Conservation (phyloP, 2,888 invertebrate genomes). For the Cephus runcator region DNA sequence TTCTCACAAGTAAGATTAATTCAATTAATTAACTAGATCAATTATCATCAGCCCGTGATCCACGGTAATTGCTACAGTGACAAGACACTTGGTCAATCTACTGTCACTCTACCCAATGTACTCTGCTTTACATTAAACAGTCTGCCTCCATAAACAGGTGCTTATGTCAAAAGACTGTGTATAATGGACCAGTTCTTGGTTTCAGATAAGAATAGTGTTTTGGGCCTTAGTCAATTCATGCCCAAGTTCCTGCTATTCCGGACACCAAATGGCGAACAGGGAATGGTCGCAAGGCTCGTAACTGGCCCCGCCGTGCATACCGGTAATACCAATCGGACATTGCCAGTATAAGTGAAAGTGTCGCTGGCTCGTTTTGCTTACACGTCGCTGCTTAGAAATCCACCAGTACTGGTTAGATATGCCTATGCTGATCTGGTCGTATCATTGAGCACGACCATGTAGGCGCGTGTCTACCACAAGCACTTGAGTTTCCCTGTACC, state of each 20-base stretch:
- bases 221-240: not conserved
- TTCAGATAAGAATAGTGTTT: not conserved
- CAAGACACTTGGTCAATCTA: not conserved
- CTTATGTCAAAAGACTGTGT: not conserved
- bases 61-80: not conserved
- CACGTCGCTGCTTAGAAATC: slow-evolving; percentile 23
- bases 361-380: slow-evolving; percentile 29
- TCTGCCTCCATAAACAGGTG: not conserved
- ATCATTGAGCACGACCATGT: not conserved
- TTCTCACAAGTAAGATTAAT: not conserved
- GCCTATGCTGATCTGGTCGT: not conserved
- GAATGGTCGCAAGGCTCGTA: slow-evolving; percentile 5
- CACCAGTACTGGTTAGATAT: not conserved
- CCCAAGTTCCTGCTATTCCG: not conserved
- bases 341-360: slow-evolving; percentile 36
- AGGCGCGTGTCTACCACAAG: slow-evolving; percentile 10
- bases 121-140: not conserved
- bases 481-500: slow-evolving; percentile 3
- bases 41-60: not conserved
- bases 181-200: not conserved
- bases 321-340: slow-evolving; percentile 1
- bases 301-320: slow-evolving; percentile 6
- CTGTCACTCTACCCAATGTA: not conserved
- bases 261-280: not conserved
- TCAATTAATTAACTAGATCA: not conserved